Evolutionary conservation across 2,797 vertebrate genomes (phyloP).

Genomic region (Bucorvus abyssinicus): DNA sequence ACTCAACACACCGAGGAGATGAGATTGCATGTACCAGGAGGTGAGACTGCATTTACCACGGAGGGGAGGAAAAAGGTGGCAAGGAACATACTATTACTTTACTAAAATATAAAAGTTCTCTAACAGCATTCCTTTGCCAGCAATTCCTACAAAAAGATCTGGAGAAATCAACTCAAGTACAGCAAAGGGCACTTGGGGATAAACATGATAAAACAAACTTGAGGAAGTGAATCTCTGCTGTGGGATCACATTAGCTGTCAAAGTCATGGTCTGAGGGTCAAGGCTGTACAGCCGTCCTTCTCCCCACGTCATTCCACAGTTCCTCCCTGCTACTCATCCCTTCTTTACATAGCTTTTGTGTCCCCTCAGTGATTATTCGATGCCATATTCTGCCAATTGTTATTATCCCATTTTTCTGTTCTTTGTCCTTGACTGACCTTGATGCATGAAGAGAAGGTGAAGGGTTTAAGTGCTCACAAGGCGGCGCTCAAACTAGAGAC

Average conservation of each 20-base stretch:
- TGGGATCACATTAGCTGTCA: accelerated
- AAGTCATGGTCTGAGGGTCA: accelerated
- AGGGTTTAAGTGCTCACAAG: accelerated
- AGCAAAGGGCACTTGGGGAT: accelerated
- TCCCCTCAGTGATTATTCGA: accelerated
- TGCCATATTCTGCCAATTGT: accelerated
- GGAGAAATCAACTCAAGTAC: accelerated
- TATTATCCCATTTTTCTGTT: accelerated
- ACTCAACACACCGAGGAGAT: accelerated
- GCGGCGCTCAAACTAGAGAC: accelerated
- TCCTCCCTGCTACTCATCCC: no score
- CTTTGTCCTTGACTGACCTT: slow-evolving; percentile 24
- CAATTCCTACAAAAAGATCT: accelerated
- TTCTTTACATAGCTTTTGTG: accelerated
- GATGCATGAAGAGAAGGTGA: accelerated
- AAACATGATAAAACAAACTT: accelerated
- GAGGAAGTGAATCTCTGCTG: accelerated
- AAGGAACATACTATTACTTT: accelerated
- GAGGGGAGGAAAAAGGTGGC: accelerated
- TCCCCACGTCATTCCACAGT: accelerated
- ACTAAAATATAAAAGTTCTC: accelerated
- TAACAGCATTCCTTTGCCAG: accelerated
- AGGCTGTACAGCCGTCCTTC: background rate
- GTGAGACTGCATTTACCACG: accelerated
- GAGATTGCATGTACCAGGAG: background rate